phyloP scores from a whole-genome alignment of 2,888 invertebrate species.

The Aphodius sticticus region DNA sequence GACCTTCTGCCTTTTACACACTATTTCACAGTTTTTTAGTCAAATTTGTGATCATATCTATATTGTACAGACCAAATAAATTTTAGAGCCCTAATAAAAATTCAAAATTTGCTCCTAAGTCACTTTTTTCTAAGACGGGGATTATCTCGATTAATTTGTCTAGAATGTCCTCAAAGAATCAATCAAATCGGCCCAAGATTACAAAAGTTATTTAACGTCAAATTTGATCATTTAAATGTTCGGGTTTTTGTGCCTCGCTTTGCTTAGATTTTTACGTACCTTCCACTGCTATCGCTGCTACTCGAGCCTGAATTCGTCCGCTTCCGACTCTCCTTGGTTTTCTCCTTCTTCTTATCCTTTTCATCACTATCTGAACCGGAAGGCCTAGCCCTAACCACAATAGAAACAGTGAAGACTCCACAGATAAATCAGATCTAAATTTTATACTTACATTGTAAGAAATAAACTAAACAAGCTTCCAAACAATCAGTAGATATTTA shows the following conservation, averaged over 20 bases:
- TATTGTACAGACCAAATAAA: too few species aligned
- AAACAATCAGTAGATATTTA: background rate
- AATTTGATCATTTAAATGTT: too few species aligned
- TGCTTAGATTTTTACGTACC: conserved; percentile 41
- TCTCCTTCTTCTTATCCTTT: conserved; percentile 73
- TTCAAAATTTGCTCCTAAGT: too few species aligned
- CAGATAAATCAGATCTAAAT: background rate
- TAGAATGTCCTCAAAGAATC: background rate
- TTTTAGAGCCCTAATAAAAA: too few species aligned
- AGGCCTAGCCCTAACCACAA: conserved; percentile 69
- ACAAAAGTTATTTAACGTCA: too few species aligned
- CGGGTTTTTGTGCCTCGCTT: too few species aligned
- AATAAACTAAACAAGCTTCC: background rate
- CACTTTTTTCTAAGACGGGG: conserved; percentile 23
- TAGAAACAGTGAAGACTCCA: background rate
- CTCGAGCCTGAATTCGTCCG: conserved; percentile 78
- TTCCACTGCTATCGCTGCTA: conserved; percentile 81
- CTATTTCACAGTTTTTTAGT: too few species aligned
- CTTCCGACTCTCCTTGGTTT: conserved; percentile 70
- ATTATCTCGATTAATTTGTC: background rate
- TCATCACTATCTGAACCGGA: conserved; percentile 76
- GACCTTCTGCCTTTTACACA: too few species aligned
- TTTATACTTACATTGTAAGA: background rate
- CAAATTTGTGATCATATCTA: too few species aligned
- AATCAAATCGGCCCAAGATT: too few species aligned